Evolutionary conservation across 1,140 invertebrate genomes (phyloP).

Genomic region (Coboldia fuscipes): DNA sequence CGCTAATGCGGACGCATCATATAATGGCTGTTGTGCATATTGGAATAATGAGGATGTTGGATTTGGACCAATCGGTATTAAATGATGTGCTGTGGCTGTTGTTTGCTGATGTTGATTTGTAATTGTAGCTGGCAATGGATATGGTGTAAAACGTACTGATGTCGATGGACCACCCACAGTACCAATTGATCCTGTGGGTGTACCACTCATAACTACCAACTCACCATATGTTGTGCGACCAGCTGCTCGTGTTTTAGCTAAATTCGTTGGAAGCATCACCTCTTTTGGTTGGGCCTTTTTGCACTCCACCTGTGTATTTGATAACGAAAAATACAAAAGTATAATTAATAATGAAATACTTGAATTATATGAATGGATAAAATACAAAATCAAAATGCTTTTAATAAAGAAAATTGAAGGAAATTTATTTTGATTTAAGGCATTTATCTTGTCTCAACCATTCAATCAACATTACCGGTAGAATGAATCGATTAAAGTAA

Average conservation of each 20-base stretch:
- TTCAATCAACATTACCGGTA: too few species aligned
- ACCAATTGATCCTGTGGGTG: conserved; percentile 22
- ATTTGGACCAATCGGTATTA: background rate
- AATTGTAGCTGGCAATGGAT: conserved; percentile 30
- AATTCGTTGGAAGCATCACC: conserved; percentile 90
- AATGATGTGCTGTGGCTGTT: conserved; percentile 10
- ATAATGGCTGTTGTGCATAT: conserved; percentile 12
- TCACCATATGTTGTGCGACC: conserved; percentile 87
- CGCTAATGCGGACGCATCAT: conserved; percentile 17
- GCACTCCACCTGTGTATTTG: conserved; percentile 79
- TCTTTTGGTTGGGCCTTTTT: conserved; percentile 99
- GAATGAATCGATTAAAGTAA: too few species aligned
- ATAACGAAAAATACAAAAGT: too few species aligned
- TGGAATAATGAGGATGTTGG: conserved; percentile 12
- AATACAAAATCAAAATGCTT: too few species aligned
- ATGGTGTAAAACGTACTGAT: conserved; percentile 26
- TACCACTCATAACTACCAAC: conserved; percentile 65
- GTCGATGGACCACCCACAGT: conserved; percentile 17
- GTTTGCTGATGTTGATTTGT: conserved; percentile 13
- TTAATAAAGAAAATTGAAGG: too few species aligned
- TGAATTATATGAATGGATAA: too few species aligned
- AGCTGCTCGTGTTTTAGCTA: conserved; percentile 80
- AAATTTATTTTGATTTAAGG: too few species aligned
- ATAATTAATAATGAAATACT: too few species aligned
- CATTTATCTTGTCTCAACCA: too few species aligned